Base-by-base conservation (phyloP, 1,140 invertebrate genomes). In the Atta texana region DNA sequence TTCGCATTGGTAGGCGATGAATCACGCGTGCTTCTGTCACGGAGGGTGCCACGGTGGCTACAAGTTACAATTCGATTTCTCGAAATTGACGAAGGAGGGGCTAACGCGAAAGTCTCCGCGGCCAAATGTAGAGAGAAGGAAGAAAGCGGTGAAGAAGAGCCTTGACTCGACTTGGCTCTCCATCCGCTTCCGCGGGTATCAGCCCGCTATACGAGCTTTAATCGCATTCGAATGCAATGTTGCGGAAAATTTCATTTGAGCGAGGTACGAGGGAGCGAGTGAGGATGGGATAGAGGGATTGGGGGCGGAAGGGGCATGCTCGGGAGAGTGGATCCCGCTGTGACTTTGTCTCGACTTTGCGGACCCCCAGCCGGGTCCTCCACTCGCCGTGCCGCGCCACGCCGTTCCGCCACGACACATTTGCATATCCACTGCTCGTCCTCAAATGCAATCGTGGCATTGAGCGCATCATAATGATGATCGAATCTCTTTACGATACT, bases 221-320 rank as follows among this genome's bases (percentile, higher is more conserved):
- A 95, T 95, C 95, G 94, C 92, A 94, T 95, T 95, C 93, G 93
- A 91, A 93, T 91, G 94, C 95, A 95, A 95, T 95, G 94, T 95
- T 93, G 94, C 92, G 94, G 94, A 95, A 95, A 95, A 95, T 95
- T 95, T 95, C 94, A 95, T 95, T 94, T 93, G 92, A 92, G 85
- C 89, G 87, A 92, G 91, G 86, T 86, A 92, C 91, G 89, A 72
- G 81, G 55, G 82, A 28, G 82, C 12, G 78, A 66, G 61, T n/a
- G 28, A 59, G 66, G 55, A 49, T 14, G 28, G 51, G 75, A 7
- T 28, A 66, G 34, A 34, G 57, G 66, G n/a, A 66, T 51, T 44
- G 71, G 66, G 10, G 74, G 74, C 24, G 24, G 61, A 85, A 69
- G 72, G 68, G 61, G 69, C 31, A 44, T 28, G 31, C 71, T 31